These are phyloP conservation scores for Passer montanus DNA, from an alignment of 2,113 vertebrate species.

Conservation along the genomic window DNA sequence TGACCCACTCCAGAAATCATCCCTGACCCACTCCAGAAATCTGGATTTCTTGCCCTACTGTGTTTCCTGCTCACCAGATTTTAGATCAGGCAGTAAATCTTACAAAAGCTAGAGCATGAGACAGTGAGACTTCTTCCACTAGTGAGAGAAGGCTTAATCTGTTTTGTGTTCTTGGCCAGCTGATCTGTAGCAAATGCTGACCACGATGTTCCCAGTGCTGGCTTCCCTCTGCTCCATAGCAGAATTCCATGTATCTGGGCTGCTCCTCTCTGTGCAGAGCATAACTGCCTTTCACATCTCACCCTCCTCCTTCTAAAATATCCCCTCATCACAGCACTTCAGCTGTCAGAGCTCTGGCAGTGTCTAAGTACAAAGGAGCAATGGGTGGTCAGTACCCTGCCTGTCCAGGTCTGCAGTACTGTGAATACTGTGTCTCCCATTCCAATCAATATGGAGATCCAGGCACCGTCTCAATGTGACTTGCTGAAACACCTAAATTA, in stretches of 20 bases:
- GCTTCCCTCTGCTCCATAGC: neutral
- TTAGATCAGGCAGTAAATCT: neutral
- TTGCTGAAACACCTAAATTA: slow-evolving; percentile 27
- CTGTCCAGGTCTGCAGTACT: neutral
- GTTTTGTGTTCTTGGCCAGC: neutral
- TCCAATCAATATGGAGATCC: neutral
- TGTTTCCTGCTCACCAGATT: neutral
- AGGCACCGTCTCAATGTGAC: neutral
- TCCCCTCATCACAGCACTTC: neutral
- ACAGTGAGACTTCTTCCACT: neutral
- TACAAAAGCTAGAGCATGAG: neutral
- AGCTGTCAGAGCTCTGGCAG: neutral
- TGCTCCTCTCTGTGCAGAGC: neutral
- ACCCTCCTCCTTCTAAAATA: neutral
- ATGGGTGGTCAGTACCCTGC: neutral
- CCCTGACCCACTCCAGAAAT: neutral
- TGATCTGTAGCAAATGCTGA: neutral
- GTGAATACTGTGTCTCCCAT: neutral
- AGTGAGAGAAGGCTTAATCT: neutral
- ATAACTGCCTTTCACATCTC: neutral
- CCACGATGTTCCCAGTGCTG: neutral
- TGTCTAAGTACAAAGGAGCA: neutral
- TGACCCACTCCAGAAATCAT: neutral
- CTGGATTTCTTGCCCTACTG: neutral
- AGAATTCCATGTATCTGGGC: neutral